A percentile compares a stretch with the other conserved stretches of the same genome.
Evolutionary conservation across 2,797 vertebrate genomes (phyloP).

Genomic region (Ptychobarbus kaznakovi): DNA sequence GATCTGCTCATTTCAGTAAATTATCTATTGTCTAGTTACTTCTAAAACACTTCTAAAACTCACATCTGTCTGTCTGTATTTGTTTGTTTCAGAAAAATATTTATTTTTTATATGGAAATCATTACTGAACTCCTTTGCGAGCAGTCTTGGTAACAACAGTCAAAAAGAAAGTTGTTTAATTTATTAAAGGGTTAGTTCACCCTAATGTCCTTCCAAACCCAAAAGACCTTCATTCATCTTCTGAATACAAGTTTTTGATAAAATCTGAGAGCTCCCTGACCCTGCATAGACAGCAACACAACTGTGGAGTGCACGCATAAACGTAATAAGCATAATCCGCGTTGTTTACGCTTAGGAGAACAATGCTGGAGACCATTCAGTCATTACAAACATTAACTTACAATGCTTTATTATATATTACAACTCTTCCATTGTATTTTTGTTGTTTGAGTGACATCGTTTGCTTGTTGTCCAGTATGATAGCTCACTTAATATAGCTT

Average conservation of each 20-base stretch:
- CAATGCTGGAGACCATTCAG: background rate
- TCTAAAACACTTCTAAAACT: background rate
- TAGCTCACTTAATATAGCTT: slow-evolving; percentile 2
- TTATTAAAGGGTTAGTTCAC: background rate
- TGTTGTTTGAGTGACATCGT: background rate
- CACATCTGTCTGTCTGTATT: background rate
- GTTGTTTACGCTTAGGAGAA: too few species aligned
- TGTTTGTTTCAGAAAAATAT: background rate
- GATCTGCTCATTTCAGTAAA: background rate
- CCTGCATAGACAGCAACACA: too few species aligned
- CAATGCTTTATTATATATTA: background rate
- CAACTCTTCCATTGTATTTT: background rate
- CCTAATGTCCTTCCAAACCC: too few species aligned
- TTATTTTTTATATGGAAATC: background rate
- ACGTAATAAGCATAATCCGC: too few species aligned
- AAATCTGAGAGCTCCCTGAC: too few species aligned
- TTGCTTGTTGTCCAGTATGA: background rate
- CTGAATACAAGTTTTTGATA: too few species aligned
- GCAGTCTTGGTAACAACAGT: background rate
- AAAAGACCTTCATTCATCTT: too few species aligned
- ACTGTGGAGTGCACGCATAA: too few species aligned
- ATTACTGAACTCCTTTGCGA: too few species aligned
- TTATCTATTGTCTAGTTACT: background rate
- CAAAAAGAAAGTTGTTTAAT: background rate
- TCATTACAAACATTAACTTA: background rate